Evolutionary conservation across 2,888 invertebrate genomes (phyloP).

Genomic region (Ryuthela nishihirai): DNA sequence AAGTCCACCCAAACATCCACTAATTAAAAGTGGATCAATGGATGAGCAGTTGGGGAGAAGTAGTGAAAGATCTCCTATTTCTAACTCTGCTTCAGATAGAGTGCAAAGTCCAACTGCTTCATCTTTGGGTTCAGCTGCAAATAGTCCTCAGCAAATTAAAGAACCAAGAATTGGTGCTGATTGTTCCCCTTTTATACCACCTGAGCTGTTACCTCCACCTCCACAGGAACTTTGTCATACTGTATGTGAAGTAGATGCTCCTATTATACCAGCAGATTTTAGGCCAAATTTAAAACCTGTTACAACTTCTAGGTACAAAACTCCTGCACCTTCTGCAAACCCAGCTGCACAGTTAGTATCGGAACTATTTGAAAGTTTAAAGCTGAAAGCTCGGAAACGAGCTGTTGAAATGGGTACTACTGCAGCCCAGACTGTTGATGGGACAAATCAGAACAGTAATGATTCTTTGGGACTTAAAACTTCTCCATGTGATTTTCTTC

Average conservation of each 20-base stretch:
- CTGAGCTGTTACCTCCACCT: neutral
- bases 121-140: slow-evolving; percentile 26
- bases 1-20: slow-evolving; percentile 41
- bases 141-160: slow-evolving; percentile 33
- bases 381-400: slow-evolving; percentile 58
- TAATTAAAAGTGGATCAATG: slow-evolving; percentile 40
- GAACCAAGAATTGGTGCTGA: slow-evolving; percentile 1
- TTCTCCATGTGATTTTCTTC: slow-evolving; percentile 19
- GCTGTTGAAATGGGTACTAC: slow-evolving; percentile 26
- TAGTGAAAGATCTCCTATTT: slow-evolving; percentile 32
- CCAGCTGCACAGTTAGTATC: slow-evolving; percentile 64
- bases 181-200: neutral
- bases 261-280: slow-evolving; percentile 10
- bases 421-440: slow-evolving; percentile 7
- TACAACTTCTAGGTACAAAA: slow-evolving; percentile 20
- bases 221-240: slow-evolving; percentile 1
- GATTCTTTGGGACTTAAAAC: slow-evolving; percentile 10
- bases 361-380: slow-evolving; percentile 78
- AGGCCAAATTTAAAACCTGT: slow-evolving; percentile 29
- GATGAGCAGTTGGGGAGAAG: slow-evolving; percentile 35
- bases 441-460: neutral
- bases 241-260: neutral
- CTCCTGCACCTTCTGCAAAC: slow-evolving; percentile 24
- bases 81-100: slow-evolving; percentile 32
- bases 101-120: slow-evolving; percentile 23